These are phyloP conservation scores for Alloscopus bannaensis DNA, from an alignment of 2,888 invertebrate genomes.

Conservation along the genomic window DNA sequence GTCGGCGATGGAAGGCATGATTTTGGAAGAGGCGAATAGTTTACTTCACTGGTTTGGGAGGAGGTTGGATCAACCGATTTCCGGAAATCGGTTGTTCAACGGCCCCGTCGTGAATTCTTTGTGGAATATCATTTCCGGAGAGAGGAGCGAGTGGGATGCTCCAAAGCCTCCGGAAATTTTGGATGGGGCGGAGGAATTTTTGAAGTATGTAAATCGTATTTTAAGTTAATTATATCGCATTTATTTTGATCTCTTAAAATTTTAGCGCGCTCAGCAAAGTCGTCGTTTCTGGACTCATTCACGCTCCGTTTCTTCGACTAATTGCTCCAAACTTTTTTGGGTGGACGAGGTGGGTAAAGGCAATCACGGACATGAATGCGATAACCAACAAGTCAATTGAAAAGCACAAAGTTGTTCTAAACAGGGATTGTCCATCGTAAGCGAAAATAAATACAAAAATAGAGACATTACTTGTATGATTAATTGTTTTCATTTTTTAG, in stretches of 20 bases:
- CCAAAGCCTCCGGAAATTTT: neutral
- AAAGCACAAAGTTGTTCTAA: neutral
- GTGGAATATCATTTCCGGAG: conserved; percentile 54
- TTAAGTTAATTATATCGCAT: too few relatives aligned
- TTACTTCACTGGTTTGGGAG: conserved; percentile 37
- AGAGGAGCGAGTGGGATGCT: conserved; percentile 39
- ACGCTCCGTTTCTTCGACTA: conserved; percentile 40
- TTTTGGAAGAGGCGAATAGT: conserved; percentile 49
- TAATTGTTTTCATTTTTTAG: conserved; percentile 31
- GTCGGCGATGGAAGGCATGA: conserved; percentile 35
- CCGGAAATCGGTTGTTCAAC: conserved; percentile 44
- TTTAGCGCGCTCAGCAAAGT: conserved; percentile 10
- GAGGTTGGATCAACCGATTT: conserved; percentile 36
- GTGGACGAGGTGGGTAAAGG: conserved; percentile 7
- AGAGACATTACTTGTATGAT: too few relatives aligned
- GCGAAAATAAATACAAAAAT: neutral
- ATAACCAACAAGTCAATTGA: conserved; percentile 2
- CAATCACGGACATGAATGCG: conserved; percentile 5
- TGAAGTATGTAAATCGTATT: conserved; percentile 20
- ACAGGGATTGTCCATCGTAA: conserved; percentile 23
- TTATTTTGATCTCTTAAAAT: neutral
- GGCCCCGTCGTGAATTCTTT: conserved; percentile 55
- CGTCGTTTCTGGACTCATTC: conserved; percentile 9
- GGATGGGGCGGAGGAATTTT: neutral
- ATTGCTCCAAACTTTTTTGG: conserved; percentile 38